Evolutionary conservation across 2,888 invertebrate species (phyloP).

Genomic region (Diadegma fenestrale): DNA sequence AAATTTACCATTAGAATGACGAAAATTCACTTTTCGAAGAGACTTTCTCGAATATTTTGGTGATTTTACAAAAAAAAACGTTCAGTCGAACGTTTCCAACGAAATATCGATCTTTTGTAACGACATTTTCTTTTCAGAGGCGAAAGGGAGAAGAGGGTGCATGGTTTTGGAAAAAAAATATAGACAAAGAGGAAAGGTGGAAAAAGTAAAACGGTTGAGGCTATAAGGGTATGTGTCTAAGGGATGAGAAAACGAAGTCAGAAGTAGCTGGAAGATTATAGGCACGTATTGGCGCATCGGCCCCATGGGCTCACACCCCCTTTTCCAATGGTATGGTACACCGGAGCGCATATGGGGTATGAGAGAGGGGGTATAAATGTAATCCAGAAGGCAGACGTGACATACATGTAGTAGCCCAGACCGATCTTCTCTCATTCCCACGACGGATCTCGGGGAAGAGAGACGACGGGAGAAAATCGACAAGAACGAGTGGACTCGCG

Average conservation of each 20-base stretch:
- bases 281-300: slow-evolving; percentile 84
- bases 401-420: slow-evolving; percentile 77
- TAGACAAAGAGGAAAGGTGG: slow-evolving; percentile 24
- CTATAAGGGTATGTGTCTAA: slow-evolving; percentile 13
- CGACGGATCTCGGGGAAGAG: slow-evolving; percentile 44
- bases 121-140: no score
- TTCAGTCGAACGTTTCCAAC: no score
- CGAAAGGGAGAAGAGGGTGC: not conserved
- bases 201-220: slow-evolving; percentile 51
- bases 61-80: no score
- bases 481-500: slow-evolving; percentile 38
- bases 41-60: no score
- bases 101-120: no score
- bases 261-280: slow-evolving; percentile 78
- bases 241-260: slow-evolving; percentile 62
- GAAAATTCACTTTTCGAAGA: no score
- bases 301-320: slow-evolving; percentile 77
- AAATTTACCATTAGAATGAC: no score
- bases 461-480: slow-evolving; percentile 57
- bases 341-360: slow-evolving; percentile 33
- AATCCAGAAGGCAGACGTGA: slow-evolving; percentile 84
- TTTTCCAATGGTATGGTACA: slow-evolving; percentile 27
- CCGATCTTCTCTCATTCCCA: slow-evolving; percentile 59
- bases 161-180: not conserved
- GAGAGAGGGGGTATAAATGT: slow-evolving; percentile 80